Percentiles rank a stretch among this genome's conserved stretches.
phyloP scores from a whole-genome alignment of 1,140 invertebrate genomes.

The Palaemon carinicauda region DNA sequence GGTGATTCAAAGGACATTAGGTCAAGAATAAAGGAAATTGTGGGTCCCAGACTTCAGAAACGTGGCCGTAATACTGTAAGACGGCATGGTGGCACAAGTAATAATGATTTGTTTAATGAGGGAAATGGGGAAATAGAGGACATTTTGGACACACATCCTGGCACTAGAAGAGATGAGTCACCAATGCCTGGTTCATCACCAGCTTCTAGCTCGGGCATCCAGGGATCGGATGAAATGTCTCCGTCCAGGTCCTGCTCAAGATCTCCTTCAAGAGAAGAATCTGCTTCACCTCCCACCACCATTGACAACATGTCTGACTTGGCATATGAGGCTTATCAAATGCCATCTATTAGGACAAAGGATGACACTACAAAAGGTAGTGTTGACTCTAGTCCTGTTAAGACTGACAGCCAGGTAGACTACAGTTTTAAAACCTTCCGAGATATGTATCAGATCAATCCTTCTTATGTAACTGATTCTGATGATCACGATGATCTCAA shows the following conservation, averaged over 20 bases:
- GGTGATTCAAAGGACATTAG: conserved; percentile 26
- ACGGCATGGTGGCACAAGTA: too few species aligned
- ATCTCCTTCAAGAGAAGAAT: conserved; percentile 25
- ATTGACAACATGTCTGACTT: not conserved
- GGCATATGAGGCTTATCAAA: not conserved
- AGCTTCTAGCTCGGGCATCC: conserved; percentile 42
- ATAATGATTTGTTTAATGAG: not conserved
- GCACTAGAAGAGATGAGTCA: conserved; percentile 21
- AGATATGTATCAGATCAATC: conserved; percentile 53
- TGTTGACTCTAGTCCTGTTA: conserved; percentile 6
- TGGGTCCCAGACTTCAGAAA: conserved; percentile 26
- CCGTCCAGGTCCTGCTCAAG: conserved; percentile 34
- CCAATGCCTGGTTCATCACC: conserved; percentile 47
- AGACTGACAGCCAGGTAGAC: conserved; percentile 29
- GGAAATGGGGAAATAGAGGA: not conserved
- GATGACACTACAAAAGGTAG: conserved; percentile 16
- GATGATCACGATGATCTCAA: conserved; percentile 44
- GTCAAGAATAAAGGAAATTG: conserved; percentile 46
- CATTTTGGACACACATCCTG: not conserved
- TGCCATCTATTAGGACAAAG: not conserved
- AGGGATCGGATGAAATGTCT: conserved; percentile 51
- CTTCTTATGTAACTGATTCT: conserved; percentile 43
- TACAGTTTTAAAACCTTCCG: conserved; percentile 43
- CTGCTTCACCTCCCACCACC: not conserved
- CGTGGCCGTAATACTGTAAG: not conserved